phyloP scores from a whole-genome alignment of 2,113 vertebrate species.

The Amazona vittata region DNA sequence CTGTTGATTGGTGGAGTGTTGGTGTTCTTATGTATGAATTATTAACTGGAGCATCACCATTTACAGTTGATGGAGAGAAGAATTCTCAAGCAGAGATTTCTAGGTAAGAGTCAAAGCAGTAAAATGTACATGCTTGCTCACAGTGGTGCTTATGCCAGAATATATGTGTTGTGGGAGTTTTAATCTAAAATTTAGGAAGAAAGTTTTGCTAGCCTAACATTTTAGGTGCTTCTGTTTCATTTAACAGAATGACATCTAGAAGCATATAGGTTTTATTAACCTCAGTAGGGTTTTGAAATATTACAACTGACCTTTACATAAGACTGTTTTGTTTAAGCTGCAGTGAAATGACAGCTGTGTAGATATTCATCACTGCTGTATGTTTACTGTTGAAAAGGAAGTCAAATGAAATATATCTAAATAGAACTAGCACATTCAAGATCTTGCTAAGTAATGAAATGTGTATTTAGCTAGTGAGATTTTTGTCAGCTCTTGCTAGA shows the following conservation, averaged over 20 bases:
- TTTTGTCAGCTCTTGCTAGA: neutral
- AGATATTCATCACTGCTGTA: neutral
- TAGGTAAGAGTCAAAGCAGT: constrained; percentile 79
- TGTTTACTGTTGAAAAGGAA: neutral
- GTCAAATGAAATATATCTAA: neutral
- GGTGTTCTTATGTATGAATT: constrained; percentile 98
- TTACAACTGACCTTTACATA: neutral
- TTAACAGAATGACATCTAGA: neutral
- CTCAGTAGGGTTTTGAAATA: neutral
- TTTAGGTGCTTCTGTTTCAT: neutral
- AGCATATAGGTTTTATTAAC: neutral
- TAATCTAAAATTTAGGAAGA: neutral
- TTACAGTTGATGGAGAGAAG: constrained; percentile 95
- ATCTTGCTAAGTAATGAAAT: neutral
- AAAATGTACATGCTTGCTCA: neutral
- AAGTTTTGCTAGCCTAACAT: neutral
- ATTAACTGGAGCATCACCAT: constrained; percentile 95
- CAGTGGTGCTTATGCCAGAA: neutral
- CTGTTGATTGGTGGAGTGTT: constrained; percentile 99
- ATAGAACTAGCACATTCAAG: neutral
- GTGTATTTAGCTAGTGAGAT: neutral
- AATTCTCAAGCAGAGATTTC: constrained; percentile 98
- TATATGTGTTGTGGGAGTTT: neutral
- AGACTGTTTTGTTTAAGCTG: neutral
- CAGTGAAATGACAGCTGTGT: neutral